These are phyloP conservation scores for Syrrhaptes paradoxus DNA, from an alignment of 2,113 vertebrate genomes.

Conservation along the genomic window DNA sequence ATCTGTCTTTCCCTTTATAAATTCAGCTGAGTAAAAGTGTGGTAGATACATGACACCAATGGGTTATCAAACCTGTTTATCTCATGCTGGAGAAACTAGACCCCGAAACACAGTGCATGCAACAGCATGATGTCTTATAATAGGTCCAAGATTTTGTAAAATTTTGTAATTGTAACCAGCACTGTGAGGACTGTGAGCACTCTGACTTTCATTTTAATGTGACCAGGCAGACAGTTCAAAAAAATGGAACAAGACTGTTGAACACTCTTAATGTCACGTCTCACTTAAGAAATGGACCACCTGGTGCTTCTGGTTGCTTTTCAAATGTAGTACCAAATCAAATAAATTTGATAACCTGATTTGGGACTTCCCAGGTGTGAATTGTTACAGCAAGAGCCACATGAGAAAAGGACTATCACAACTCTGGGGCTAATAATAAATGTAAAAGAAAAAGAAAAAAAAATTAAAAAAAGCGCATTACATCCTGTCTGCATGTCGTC, in stretches of 20 bases:
- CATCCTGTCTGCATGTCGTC: neutral
- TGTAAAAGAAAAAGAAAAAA: neutral
- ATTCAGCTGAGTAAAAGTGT: neutral
- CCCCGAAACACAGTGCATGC: neutral
- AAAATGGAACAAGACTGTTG: neutral
- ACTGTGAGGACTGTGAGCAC: neutral
- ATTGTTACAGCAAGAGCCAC: neutral
- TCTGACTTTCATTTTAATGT: neutral
- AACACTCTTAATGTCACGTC: neutral
- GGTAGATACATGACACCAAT: neutral
- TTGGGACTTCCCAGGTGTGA: neutral
- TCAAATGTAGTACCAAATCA: neutral
- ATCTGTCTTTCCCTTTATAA: neutral
- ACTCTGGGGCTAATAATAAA: neutral
- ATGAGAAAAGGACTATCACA: neutral
- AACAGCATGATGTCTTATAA: neutral
- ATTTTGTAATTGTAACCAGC: neutral
- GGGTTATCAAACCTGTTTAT: neutral
- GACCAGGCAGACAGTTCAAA: neutral
- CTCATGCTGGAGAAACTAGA: neutral
- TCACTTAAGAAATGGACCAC: neutral
- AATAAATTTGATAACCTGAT: neutral
- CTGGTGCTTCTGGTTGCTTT: slow-evolving; percentile 25
- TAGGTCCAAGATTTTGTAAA: neutral
- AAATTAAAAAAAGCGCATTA: neutral